phyloP scores from a whole-genome alignment of 1,140 invertebrate species.

The Bombus difficillimus region DNA sequence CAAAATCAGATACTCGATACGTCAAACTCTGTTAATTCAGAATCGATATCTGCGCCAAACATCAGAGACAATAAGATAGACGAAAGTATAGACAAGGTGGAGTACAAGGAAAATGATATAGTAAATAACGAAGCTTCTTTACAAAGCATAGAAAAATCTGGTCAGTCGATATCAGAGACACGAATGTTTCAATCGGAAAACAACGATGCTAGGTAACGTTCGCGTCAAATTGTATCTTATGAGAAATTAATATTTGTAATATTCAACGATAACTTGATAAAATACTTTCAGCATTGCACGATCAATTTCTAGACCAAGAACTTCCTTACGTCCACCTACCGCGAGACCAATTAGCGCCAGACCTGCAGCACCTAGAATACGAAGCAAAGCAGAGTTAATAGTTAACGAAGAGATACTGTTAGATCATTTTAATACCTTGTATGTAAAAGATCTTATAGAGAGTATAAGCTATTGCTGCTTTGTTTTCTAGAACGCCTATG shows the following conservation, averaged over 20 bases:
- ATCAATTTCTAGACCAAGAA: slow-evolving; percentile 78
- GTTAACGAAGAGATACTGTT: slow-evolving; percentile 75
- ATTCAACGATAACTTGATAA: slow-evolving; percentile 3
- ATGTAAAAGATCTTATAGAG: slow-evolving; percentile 58
- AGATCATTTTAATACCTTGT: slow-evolving; percentile 37
- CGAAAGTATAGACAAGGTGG: slow-evolving; percentile 19
- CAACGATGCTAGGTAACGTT: slow-evolving; percentile 45
- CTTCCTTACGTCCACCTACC: slow-evolving; percentile 85
- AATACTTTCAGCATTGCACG: slow-evolving; percentile 50
- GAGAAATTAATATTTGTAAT: neutral
- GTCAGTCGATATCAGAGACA: neutral
- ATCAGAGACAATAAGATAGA: slow-evolving; percentile 12
- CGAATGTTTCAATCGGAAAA: slow-evolving; percentile 36
- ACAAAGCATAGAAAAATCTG: slow-evolving; percentile 19
- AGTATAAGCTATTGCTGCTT: slow-evolving; percentile 81
- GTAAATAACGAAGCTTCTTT: slow-evolving; percentile 16
- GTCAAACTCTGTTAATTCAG: neutral
- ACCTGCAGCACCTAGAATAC: slow-evolving; percentile 89
- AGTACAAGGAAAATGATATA: slow-evolving; percentile 38
- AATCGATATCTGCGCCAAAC: slow-evolving; percentile 5
- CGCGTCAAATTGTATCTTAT: neutral
- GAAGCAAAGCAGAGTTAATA: slow-evolving; percentile 83
- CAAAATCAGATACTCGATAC: slow-evolving; percentile 8
- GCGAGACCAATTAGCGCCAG: slow-evolving; percentile 89
- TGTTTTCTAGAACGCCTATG: slow-evolving; percentile 67